These are phyloP conservation scores for Clarias pachynema DNA, from an alignment of 2,797 vertebrate species.

Conservation along the genomic window DNA sequence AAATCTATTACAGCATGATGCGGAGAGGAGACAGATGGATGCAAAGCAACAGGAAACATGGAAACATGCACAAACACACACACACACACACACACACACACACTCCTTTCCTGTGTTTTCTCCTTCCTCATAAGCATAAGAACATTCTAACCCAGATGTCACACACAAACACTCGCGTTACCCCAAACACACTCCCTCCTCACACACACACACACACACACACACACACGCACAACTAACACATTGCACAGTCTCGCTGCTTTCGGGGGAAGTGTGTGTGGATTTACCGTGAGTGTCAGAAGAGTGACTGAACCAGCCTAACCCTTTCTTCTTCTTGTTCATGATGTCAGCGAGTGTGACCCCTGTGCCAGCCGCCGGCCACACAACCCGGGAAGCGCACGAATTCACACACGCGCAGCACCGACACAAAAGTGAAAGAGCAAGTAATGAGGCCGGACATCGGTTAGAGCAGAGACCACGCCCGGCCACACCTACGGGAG, in stretches of 20 bases:
- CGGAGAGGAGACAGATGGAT: not conserved
- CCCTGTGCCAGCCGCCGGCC: constrained; percentile 76
- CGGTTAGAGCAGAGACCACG: not conserved
- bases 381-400: constrained; percentile 71
- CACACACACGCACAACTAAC: constrained; percentile 10
- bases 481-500: constrained; percentile 1
- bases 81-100: not conserved
- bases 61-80: constrained; percentile 23
- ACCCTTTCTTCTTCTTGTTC: constrained; percentile 97
- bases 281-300: constrained; percentile 97
- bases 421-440: constrained; percentile 67
- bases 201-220: not conserved
- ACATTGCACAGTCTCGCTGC: not conserved
- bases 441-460: constrained; percentile 64
- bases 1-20: not conserved
- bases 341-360: constrained; percentile 95
- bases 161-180: constrained; percentile 42
- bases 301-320: constrained; percentile 94
- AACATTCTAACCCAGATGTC: constrained; percentile 16
- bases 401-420: constrained; percentile 75
- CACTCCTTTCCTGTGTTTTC: not conserved
- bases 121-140: not conserved
- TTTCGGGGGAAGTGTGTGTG: constrained; percentile 68
- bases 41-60: constrained; percentile 20
- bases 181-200: constrained; percentile 38